Evolutionary conservation across 2,113 vertebrate genomes (phyloP).

Genomic region (Scomber japonicus): DNA sequence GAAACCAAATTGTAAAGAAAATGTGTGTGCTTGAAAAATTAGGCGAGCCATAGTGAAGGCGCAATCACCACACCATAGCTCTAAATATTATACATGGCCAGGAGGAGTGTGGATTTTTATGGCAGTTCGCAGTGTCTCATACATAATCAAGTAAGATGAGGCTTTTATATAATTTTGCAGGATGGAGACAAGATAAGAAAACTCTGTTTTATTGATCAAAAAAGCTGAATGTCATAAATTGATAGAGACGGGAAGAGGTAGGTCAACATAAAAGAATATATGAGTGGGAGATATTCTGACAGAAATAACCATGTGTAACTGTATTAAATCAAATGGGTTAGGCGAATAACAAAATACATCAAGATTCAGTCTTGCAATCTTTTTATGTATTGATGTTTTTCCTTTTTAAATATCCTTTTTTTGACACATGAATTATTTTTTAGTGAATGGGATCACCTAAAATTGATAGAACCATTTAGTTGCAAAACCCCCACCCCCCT

Average conservation of each 20-base stretch:
- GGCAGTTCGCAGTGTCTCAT: constrained; percentile 44
- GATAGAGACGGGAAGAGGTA: constrained; percentile 30
- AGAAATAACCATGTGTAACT: constrained; percentile 37
- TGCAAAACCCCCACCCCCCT: constrained; percentile 5
- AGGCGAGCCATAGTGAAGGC: constrained; percentile 10
- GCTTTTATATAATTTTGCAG: constrained; percentile 57
- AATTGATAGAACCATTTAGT: constrained; percentile 15
- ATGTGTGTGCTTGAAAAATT: constrained; percentile 8
- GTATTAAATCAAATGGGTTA: constrained; percentile 4
- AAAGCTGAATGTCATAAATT: constrained; percentile 48
- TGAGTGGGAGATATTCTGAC: constrained; percentile 19
- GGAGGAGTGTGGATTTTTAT: constrained; percentile 44
- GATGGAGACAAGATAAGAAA: constrained; percentile 55
- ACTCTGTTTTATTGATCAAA: constrained; percentile 55
- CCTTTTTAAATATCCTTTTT: background rate
- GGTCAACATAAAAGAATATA: constrained; percentile 30
- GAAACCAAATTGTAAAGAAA: constrained; percentile 11
- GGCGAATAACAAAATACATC: background rate
- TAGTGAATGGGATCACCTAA: background rate
- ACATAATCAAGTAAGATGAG: constrained; percentile 54
- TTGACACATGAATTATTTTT: constrained; percentile 6
- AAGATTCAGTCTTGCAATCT: background rate
- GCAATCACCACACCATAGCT: constrained; percentile 10
- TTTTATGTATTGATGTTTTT: constrained; percentile 2
- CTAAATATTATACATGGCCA: constrained; percentile 38